These are phyloP conservation scores for Tokudaia tokunoshimensis DNA, from an alignment of 2,797 vertebrate species.

Conservation along the genomic window DNA sequence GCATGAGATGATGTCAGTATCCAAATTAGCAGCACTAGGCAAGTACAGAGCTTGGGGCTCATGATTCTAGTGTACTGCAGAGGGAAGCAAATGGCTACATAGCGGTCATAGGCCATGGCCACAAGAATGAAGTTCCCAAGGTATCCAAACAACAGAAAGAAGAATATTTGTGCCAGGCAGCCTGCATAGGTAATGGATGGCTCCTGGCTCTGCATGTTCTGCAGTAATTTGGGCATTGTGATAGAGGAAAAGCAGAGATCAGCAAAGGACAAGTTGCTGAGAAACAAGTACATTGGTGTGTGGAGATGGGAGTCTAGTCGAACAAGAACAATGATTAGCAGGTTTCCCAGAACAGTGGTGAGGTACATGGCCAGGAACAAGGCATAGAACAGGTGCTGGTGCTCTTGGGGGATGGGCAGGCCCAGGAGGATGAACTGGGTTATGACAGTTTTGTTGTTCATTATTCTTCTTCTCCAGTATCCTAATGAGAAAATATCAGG, in stretches of 20 bases:
- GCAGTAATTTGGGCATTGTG: neutral
- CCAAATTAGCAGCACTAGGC: conserved; percentile 46
- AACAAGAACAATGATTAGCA: no score
- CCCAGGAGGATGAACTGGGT: neutral
- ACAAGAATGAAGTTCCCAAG: conserved; percentile 71
- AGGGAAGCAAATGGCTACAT: conserved; percentile 85
- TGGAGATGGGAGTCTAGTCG: no score
- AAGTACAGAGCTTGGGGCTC: conserved; percentile 69
- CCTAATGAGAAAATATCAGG: no score
- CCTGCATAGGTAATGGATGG: neutral
- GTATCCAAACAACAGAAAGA: neutral
- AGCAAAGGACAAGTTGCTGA: no score
- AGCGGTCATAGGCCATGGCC: conserved; percentile 87
- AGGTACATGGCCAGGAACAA: neutral
- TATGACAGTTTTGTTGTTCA: neutral
- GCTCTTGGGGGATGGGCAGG: neutral
- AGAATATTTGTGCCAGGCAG: neutral
- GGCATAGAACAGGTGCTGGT: neutral
- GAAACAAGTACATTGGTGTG: no score
- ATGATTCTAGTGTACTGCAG: conserved; percentile 84
- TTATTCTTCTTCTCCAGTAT: neutral
- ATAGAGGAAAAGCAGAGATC: neutral
- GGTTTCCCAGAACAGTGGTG: no score
- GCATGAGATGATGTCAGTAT: conserved; percentile 45
- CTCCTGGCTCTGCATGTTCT: neutral